These are phyloP conservation scores for Aleiodes leptofemur DNA, from an alignment of 2,888 invertebrate species.

Conservation along the genomic window DNA sequence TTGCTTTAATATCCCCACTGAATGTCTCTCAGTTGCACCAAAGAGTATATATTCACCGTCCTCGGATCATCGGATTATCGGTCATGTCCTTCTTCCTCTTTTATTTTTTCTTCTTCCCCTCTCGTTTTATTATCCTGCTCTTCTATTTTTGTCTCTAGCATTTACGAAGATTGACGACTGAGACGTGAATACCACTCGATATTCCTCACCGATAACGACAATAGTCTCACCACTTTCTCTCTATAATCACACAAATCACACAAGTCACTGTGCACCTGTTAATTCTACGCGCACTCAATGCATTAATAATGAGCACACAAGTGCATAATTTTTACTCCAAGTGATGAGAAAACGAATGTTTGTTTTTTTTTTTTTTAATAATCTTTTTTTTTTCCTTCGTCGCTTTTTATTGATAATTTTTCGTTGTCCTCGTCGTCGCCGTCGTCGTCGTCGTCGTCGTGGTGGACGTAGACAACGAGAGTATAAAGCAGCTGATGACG, in stretches of 20 bases:
- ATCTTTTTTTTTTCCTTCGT: slow-evolving; percentile 37
- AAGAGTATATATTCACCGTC: slow-evolving; percentile 19
- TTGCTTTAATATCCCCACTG: slow-evolving; percentile 16
- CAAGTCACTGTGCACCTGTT: slow-evolving; percentile 2
- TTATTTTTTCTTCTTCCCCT: slow-evolving; percentile 19
- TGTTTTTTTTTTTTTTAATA: slow-evolving; percentile 36
- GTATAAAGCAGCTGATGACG: slow-evolving; percentile 43
- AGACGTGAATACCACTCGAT: slow-evolving; percentile 27
- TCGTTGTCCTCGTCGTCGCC: slow-evolving; percentile 30
- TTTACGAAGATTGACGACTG: slow-evolving; percentile 36
- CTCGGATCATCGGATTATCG: slow-evolving; percentile 47
- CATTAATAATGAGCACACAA: not conserved
- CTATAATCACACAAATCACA: slow-evolving; percentile 32
- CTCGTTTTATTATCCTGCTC: slow-evolving; percentile 32
- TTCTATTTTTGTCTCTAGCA: slow-evolving; percentile 13
- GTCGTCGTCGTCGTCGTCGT: slow-evolving; percentile 43
- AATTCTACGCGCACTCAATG: not conserved
- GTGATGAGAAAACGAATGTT: not conserved
- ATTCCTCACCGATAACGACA: slow-evolving; percentile 25
- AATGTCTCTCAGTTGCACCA: slow-evolving; percentile 17
- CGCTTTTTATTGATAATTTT: slow-evolving; percentile 32
- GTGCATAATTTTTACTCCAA: slow-evolving; percentile 29
- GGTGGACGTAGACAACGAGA: slow-evolving; percentile 37
- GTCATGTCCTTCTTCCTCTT: slow-evolving; percentile 33
- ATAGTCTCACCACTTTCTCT: slow-evolving; percentile 22